Base-by-base conservation (phyloP, 2,888 invertebrate genomes). In the Tenodera sinensis region DNA sequence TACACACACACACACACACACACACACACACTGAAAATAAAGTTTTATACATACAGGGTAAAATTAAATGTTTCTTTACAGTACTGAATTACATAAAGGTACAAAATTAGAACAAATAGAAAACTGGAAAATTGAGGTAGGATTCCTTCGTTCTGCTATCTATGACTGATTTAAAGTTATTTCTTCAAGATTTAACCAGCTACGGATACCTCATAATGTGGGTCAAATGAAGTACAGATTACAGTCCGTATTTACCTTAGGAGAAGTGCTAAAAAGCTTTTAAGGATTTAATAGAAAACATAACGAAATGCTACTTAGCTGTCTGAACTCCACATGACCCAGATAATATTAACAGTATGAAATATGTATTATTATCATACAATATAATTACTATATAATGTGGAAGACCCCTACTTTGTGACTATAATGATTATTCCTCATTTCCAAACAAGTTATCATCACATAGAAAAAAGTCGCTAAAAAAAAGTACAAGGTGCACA, bases 321-420 rank as follows among this genome's bases (percentile, higher is more conserved):
- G 42, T 85, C 85, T 86, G 81, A 47, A 86, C 54, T 71, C 30
- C 86, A 86, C 20, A 84, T 84, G 81, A 86, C 86, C 42, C 86
- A 30, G 54, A 84, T 30, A 84, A 84, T 84, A 84, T 84, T 71
- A n/a, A 28, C 47, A 85, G 12, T 85, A 85, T 85, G 85, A 25
- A 85, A 71, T 28, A 71, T 85, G 85, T 71, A 28, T 42, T 34
- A 34, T 34, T 85, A 85, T 85, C 85, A 85, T 85, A 85, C 85
- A 85, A 47, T 47, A 85, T 47, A 14, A 83, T 83, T 88, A 42
- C 88, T 88, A 88, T 71, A 84, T 15, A 84, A 88, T 90, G 90
- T 90, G 90, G 90, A 90, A 90, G 90, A 90, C 89, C 89, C 89
- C 89, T 90, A 90, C 89, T 54, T 89, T 85, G 89, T 90, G 89